These are phyloP conservation scores for Phoebastria nigripes DNA, from an alignment of 2,797 vertebrate genomes.

Conservation along the genomic window DNA sequence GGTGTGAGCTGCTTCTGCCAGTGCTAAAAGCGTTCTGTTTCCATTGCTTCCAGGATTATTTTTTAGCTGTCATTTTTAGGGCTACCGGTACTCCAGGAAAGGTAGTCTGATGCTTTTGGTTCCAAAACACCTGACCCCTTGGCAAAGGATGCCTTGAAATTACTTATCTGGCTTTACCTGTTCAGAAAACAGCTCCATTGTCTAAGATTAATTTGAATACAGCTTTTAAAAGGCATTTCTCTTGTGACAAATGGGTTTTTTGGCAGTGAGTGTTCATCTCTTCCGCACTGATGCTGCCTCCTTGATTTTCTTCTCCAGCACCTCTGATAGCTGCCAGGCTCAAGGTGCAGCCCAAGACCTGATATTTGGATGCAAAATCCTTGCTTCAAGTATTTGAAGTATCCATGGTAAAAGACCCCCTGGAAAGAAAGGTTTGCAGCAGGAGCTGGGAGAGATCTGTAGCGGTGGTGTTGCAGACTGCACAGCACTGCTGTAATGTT, in stretches of 20 bases:
- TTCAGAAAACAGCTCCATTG: neutral
- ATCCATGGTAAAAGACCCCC: neutral
- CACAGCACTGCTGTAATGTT: accelerated
- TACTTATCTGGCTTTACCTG: neutral
- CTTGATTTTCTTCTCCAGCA: neutral
- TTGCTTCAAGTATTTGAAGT: neutral
- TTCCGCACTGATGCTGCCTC: neutral
- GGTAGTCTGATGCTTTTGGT: neutral
- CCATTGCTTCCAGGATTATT: neutral
- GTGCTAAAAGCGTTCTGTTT: neutral
- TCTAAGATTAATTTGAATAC: neutral
- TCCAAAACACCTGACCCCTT: neutral
- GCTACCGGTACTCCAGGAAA: neutral
- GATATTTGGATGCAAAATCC: neutral
- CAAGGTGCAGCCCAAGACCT: neutral
- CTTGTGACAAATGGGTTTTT: neutral
- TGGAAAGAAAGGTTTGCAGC: neutral
- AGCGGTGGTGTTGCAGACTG: neutral
- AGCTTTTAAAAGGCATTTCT: neutral
- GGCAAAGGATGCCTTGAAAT: neutral
- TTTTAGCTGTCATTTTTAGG: neutral
- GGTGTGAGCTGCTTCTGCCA: neutral
- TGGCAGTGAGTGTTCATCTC: neutral
- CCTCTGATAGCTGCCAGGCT: neutral
- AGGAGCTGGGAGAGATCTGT: neutral